Evolutionary conservation across 2,888 invertebrate genomes (phyloP), one percentile per base, ranked within the genome.

Genomic region (Chaetogeoica ovagalla): DNA sequence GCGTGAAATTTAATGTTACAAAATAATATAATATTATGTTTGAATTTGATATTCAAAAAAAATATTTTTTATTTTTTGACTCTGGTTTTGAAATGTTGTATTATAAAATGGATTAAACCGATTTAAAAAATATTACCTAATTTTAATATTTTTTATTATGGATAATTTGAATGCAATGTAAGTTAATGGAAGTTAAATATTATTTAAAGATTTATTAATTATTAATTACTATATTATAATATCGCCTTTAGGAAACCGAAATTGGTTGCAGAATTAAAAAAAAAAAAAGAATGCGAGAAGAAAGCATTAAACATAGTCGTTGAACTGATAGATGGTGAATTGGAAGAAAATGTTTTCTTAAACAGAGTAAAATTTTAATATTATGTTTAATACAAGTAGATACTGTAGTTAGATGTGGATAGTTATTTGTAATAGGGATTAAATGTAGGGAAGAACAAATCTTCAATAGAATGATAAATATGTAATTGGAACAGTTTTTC

Each of bases 221-320:
- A 39, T 57, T n/a, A 59, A 17, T 57, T 37, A 57, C 52, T 11
- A 9, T 30, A 23, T 43, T 19, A 70, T 48, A 19, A 13, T 60
- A 15, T 71, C 2, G 13, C 13, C n/a, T 63, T 57, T 63, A 70
- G 70, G 1, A 71, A 39, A 43, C 6, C 30, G 39, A 63, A 79
- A 39, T 43, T 63, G 39, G n/a, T 43, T 43, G 39, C 11, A 17
- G 11, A 2, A n/a, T 23, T 59, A 30, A 85, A 88, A 48, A 92
- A 90, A 84, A 94, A 93, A 86, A 90, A 90, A 82, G 90, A 92
- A 85, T 93, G 93, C 84, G 92, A 93, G 85, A 88, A 90, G 3
- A 90, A 89, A 86, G 95, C 95, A 2, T 89, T 91, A 84, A 86
- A 86, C 82, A 91, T 94, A 83, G 93, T 96, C 0, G 91, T 92